phyloP scores from a whole-genome alignment of 2,888 invertebrate species.

The Onthophagus sagittarius region DNA sequence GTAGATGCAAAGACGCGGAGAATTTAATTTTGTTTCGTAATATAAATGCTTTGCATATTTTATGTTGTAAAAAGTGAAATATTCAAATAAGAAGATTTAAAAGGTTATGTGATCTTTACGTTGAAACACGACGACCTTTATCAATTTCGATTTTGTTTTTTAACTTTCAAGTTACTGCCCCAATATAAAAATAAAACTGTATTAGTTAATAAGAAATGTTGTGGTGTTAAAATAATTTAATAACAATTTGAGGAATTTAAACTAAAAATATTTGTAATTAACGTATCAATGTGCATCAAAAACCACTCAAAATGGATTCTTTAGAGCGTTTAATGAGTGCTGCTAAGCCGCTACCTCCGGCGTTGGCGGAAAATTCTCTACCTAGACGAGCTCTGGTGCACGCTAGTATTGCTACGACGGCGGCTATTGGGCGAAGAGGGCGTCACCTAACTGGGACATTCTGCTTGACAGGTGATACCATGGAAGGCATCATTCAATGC shows the following conservation, averaged over 20 bases:
- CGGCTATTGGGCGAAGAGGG: conserved; percentile 71
- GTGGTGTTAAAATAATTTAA: not conserved
- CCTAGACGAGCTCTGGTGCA: conserved; percentile 69
- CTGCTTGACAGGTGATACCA: conserved; percentile 85
- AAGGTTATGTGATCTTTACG: too few species aligned
- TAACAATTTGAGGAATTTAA: not conserved
- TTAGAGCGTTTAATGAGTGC: conserved; percentile 76
- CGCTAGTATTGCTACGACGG: conserved; percentile 68
- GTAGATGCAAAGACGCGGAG: too few species aligned
- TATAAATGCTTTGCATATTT: too few species aligned
- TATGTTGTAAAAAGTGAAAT: too few species aligned
- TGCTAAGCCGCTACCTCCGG: conserved; percentile 62
- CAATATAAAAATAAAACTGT: not conserved
- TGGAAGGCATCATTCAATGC: conserved; percentile 92
- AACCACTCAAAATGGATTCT: conserved; percentile 65
- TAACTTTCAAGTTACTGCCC: too few species aligned
- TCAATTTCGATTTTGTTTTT: too few species aligned
- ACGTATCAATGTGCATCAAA: conserved; percentile 21
- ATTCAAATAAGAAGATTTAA: too few species aligned
- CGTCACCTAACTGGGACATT: conserved; percentile 84
- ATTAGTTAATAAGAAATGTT: not conserved
- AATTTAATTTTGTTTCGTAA: too few species aligned
- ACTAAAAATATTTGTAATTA: not conserved
- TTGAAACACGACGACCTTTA: too few species aligned
- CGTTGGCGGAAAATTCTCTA: conserved; percentile 46